Evolutionary conservation across 2,113 vertebrate species (phyloP), one percentile per base, ranked within the genome.

Genomic region (Lathamus discolor): DNA sequence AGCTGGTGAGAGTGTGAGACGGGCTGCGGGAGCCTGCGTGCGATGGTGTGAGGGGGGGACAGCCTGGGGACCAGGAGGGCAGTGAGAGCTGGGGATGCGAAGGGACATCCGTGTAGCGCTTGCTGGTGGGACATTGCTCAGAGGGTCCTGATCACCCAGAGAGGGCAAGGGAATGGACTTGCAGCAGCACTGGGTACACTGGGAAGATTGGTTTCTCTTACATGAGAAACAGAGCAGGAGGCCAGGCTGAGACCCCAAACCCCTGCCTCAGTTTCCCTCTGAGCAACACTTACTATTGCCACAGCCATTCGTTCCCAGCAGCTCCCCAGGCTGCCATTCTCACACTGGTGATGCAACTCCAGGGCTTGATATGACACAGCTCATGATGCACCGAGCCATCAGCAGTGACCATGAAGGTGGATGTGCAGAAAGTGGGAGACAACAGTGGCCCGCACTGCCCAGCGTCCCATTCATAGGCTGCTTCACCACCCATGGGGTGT

Each of bases 111-210:
- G 2, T 13, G 33, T 9, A 31, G 29, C 29, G 5, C 16, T 61
- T 61, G 8, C 51, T 12, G 39, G 20, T 0, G 0, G 37, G 63
- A 41, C 0, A 0, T 3, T 27, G 49, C 5, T 81, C 28, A 17
- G 4, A 6, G 57, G 22, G 11, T 77, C 25, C 57, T 55, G 31
- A 23, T 49, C 9, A 22, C 3, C 16, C 27, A 16, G 27, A 51
- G 59, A 0, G 2, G 57, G 8, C 3, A 0, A 3, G 19, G 24
- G 4, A 37, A 57, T 1, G 1, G 55, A 33, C 4, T 4, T 37
- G 63, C 54, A 35, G 51, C 29, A 92, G 64, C 37, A 27, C 13
- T 7, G 7, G n/a, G 48, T 28, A 17, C 17, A 0, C 7, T 33
- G 57, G 41, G 61, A 68, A 76, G 12, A 33, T 22, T 4, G 13